Evolutionary conservation across 2,888 invertebrate genomes (phyloP).

Genomic region (Tetragonula carbonaria): DNA sequence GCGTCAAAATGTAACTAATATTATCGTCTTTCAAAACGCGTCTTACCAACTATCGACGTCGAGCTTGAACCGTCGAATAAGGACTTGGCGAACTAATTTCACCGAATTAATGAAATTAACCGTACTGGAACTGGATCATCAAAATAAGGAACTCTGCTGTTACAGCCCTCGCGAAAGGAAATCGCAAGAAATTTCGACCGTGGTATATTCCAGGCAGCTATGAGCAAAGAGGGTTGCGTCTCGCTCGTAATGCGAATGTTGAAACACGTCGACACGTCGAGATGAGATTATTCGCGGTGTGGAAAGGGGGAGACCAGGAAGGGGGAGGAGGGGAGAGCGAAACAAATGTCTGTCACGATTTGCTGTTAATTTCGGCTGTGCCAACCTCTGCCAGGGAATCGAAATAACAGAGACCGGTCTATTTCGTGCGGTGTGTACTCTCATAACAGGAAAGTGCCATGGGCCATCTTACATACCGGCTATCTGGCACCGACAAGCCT

Average conservation of each 20-base stretch:
- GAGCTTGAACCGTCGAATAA: too few relatives aligned
- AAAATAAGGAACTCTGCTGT: background rate
- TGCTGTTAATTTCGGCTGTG: constrained; percentile 51
- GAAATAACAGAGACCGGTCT: constrained; percentile 56
- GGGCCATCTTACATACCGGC: constrained; percentile 39
- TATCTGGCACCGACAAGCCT: constrained; percentile 34
- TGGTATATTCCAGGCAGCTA: constrained; percentile 11
- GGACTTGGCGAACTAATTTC: too few relatives aligned
- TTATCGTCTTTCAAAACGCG: background rate
- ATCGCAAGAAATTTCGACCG: constrained; percentile 10
- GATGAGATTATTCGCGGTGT: constrained; percentile 27
- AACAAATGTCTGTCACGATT: constrained; percentile 55
- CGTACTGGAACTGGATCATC: background rate
- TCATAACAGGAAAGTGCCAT: constrained; percentile 39
- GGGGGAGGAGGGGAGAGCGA: background rate
- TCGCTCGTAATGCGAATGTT: constrained; percentile 12
- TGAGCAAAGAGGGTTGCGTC: constrained; percentile 14
- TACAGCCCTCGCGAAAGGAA: background rate
- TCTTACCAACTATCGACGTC: background rate
- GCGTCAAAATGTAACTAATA: background rate
- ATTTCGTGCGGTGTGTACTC: constrained; percentile 42
- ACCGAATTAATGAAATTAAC: background rate
- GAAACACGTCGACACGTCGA: background rate
- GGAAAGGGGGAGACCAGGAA: background rate
- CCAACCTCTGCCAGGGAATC: constrained; percentile 42